These are phyloP conservation scores for Pseudocheirus occidentalis DNA, from an alignment of 2,797 vertebrate genomes.

Conservation along the genomic window DNA sequence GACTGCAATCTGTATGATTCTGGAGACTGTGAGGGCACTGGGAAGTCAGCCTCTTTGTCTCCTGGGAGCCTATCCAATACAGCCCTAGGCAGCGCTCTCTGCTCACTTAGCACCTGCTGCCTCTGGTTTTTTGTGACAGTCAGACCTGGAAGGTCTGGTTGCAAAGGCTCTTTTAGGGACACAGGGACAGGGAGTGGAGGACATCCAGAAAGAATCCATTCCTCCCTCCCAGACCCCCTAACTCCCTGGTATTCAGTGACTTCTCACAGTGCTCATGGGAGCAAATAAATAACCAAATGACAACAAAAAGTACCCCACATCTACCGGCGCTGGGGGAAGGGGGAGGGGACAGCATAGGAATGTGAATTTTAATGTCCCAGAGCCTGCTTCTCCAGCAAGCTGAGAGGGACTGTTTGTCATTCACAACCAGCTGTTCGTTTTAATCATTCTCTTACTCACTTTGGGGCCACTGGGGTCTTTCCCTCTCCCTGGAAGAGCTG, in stretches of 20 bases:
- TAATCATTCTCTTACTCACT: slow-evolving; percentile 70
- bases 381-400: neutral
- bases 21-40: neutral
- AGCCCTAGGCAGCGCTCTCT: neutral
- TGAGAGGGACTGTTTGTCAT: neutral
- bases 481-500: slow-evolving; percentile 45
- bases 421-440: slow-evolving; percentile 66
- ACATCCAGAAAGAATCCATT: neutral
- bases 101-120: neutral
- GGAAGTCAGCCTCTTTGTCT: neutral
- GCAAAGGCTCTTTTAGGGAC: neutral
- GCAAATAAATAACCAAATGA: neutral
- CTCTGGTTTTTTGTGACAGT: neutral
- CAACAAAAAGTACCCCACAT: neutral
- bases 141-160: neutral
- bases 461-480: slow-evolving; percentile 54
- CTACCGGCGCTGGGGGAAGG: neutral
- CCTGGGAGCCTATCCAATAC: neutral
- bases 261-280: neutral
- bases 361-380: neutral
- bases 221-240: neutral
- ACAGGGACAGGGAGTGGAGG: neutral
- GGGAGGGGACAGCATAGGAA: neutral
- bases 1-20: neutral
- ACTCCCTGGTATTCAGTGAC: neutral